Conservation (phyloP, 2,797 vertebrate species). For the Mycteria americana region DNA sequence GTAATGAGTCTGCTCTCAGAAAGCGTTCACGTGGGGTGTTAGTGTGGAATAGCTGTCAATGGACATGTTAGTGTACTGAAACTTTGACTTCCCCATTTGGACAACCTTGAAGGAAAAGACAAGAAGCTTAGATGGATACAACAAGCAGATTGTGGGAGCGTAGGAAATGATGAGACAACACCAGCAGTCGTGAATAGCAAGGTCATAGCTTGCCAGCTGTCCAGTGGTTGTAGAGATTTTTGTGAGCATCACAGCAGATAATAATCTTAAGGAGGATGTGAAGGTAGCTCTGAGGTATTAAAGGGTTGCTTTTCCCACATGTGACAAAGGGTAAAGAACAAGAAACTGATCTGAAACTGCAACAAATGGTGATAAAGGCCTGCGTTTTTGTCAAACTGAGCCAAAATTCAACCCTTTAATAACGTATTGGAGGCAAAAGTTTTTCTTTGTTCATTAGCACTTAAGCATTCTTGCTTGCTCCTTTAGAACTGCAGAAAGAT, state of each 20-base stretch:
- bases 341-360: not conserved
- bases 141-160: not conserved
- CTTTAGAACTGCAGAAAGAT: conserved; percentile 78
- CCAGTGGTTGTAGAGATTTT: not conserved
- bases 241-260: not conserved
- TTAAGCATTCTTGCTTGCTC: not conserved
- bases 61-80: not conserved
- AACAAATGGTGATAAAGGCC: not conserved
- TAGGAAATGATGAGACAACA: not conserved
- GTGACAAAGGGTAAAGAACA: not conserved
- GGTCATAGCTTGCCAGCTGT: not conserved
- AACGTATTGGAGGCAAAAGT: not conserved
- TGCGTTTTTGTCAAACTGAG: not conserved
- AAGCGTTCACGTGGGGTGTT: fast-evolving
- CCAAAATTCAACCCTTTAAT: not conserved
- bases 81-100: not conserved
- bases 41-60: not conserved
- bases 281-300: not conserved
- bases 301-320: not conserved
- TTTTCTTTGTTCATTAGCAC: not conserved
- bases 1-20: not conserved
- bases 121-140: not conserved
- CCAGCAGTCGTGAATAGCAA: not conserved
- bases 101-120: not conserved
- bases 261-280: not conserved